Evolutionary conservation across 2,888 invertebrate species (phyloP), one percentile per base, ranked within the genome.

Genomic region (Athrips mouffetella): DNA sequence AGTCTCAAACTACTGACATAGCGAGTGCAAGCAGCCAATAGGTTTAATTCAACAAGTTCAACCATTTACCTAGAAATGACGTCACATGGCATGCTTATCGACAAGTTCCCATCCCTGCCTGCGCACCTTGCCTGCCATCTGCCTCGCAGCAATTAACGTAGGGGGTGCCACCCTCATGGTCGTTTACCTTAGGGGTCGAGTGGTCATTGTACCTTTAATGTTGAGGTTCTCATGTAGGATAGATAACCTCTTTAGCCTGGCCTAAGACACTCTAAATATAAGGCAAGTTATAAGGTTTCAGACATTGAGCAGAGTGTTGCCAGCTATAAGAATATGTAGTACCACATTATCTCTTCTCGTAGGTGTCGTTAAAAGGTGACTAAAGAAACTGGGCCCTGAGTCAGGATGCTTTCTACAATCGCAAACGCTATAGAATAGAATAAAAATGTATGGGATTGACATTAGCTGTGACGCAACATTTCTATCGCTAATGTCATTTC

Each of bases 71-170:
- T 8, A 20, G 15, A 3, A 1, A 11, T 37, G 37, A 37, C 25
- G 40, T 45, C 31, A 35, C 45, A 11, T 33, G 21, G 23, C 35
- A 23, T 21, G 27, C 25, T 64, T 70, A 80, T 84, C 83, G 84
- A 83, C 73, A 78, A 67, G 54, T 63, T 76, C 63, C 66, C 86
- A 78, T 68, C 86, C 71, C 85, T 86, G 71, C 64, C 68, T 73
- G n/a, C 74, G 83, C 87, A 88, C 87, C 87, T 88, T 88, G 87
- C 82, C 77, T 73, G 55, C 80, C 85, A 87, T 84, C 87, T 87
- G 87, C 87, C 80, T 74, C 84, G 82, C 83, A 76, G 83, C 74
- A 83, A 85, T 87, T 86, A 84, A 80, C 76, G 63, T 74, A 66
- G 86, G 84, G 87, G 86, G 87, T 82, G 85, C 73, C 85, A 82